Conservation (phyloP, 2,888 invertebrate genomes). For the Drosophila rubida region DNA sequence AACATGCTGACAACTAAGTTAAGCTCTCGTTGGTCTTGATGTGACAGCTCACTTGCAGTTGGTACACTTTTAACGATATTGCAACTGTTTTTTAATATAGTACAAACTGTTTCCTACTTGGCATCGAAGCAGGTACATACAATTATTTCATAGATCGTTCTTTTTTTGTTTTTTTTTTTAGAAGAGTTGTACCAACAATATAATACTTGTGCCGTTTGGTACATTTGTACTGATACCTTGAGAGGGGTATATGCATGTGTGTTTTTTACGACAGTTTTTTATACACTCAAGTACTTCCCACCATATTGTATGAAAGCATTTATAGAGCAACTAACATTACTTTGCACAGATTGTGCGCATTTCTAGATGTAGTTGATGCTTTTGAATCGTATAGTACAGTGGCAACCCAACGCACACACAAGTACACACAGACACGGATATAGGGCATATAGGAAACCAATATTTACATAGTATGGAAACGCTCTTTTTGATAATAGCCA, state of each 20-base stretch:
- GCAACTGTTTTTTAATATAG: too few species aligned
- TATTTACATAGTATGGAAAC: constrained; percentile 30
- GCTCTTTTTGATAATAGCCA: constrained; percentile 67
- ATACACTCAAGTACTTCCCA: background rate
- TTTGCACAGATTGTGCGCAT: background rate
- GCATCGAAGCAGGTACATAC: too few species aligned
- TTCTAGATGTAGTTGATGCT: background rate
- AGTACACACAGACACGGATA: constrained; percentile 40
- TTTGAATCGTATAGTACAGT: background rate
- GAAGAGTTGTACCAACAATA: background rate
- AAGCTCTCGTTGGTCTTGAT: too few species aligned
- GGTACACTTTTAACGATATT: too few species aligned
- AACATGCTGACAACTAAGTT: too few species aligned
- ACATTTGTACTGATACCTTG: background rate
- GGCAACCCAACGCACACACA: constrained; percentile 1
- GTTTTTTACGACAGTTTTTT: background rate
- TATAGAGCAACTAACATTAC: background rate
- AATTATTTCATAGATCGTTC: too few species aligned
- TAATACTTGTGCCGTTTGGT: background rate
- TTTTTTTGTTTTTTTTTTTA: background rate
- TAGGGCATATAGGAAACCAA: constrained; percentile 29
- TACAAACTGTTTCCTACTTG: too few species aligned
- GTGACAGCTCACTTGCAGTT: too few species aligned
- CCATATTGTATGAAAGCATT: background rate
- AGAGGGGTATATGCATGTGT: background rate